Percentiles rank a stretch among this genome's conserved stretches.
Conservation (phyloP, 2,888 invertebrate genomes). For the Oscheius sp. region DNA sequence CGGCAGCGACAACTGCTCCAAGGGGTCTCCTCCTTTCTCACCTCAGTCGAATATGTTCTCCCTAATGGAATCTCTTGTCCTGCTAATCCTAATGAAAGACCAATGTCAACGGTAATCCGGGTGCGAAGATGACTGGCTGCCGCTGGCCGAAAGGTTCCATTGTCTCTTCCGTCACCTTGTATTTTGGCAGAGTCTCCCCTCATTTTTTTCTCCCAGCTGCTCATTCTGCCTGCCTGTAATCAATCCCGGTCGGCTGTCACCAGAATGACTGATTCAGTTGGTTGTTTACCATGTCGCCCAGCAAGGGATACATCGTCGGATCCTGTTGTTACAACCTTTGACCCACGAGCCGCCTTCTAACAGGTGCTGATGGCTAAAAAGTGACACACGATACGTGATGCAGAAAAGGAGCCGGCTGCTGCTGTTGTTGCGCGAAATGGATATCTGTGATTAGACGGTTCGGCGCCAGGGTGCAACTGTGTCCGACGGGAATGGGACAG, state of each 20-base stretch:
- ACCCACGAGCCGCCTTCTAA: slow-evolving; percentile 6
- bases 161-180: slow-evolving; percentile 7
- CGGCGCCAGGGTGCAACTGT: not conserved
- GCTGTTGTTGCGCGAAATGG: too few species aligned
- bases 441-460: not conserved
- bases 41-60: not conserved
- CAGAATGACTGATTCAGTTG: slow-evolving; percentile 22
- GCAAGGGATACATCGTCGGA: not conserved
- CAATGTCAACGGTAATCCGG: slow-evolving; percentile 13
- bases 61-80: slow-evolving; percentile 8
- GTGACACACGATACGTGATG: slow-evolving; percentile 5
- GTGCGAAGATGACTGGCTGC: slow-evolving; percentile 18
- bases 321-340: slow-evolving; percentile 18
- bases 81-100: slow-evolving; percentile 30
- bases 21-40: not conserved
- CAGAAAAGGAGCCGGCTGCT: not conserved
- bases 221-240: not conserved
- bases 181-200: not conserved
- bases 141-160: slow-evolving; percentile 12
- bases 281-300: slow-evolving; percentile 34
- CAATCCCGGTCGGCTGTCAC: slow-evolving; percentile 27
- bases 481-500: not conserved
- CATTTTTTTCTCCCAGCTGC: slow-evolving; percentile 1
- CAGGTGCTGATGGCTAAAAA: slow-evolving; percentile 11
- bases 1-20: not conserved